These are phyloP conservation scores for Diprion similis DNA, from an alignment of 1,140 invertebrate genomes.

Conservation along the genomic window DNA sequence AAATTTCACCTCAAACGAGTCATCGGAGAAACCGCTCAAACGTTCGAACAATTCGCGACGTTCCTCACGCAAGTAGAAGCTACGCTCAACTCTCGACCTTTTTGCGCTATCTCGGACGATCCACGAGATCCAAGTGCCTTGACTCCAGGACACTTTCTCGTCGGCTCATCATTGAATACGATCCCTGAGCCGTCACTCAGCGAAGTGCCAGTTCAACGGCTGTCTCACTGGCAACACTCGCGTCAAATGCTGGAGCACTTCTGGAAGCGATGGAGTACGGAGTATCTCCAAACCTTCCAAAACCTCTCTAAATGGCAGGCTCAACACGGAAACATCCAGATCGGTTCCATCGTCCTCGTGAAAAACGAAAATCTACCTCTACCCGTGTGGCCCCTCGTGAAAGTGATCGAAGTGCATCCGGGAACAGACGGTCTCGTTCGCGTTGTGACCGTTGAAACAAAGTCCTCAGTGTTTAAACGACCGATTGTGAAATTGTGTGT, in stretches of 20 bases:
- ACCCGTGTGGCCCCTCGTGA: slow-evolving; percentile 14
- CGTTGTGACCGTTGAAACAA: not conserved
- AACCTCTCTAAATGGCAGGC: slow-evolving; percentile 19
- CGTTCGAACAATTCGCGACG: slow-evolving; percentile 39
- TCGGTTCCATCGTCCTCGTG: slow-evolving; percentile 24
- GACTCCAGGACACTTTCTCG: slow-evolving; percentile 39
- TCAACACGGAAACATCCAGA: slow-evolving; percentile 17
- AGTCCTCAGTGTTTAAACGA: not conserved
- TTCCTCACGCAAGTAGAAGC: slow-evolving; percentile 34
- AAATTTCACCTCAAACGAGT: slow-evolving; percentile 43
- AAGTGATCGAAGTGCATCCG: slow-evolving; percentile 17
- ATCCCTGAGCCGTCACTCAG: slow-evolving; percentile 12
- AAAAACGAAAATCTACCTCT: slow-evolving; percentile 20
- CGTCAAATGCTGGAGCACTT: slow-evolving; percentile 21
- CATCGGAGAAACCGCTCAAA: slow-evolving; percentile 37
- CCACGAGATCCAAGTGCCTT: slow-evolving; percentile 27
- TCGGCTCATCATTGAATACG: slow-evolving; percentile 32
- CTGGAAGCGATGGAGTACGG: slow-evolving; percentile 21
- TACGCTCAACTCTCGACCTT: slow-evolving; percentile 37
- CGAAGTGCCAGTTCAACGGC: not conserved
- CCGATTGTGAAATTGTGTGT: not conserved
- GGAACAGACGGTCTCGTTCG: slow-evolving; percentile 1
- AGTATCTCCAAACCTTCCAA: slow-evolving; percentile 26
- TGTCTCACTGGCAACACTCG: slow-evolving; percentile 25
- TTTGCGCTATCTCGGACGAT: slow-evolving; percentile 19